phyloP scores from a whole-genome alignment of 2,888 invertebrate genomes.

The Cephus sareptanus region DNA sequence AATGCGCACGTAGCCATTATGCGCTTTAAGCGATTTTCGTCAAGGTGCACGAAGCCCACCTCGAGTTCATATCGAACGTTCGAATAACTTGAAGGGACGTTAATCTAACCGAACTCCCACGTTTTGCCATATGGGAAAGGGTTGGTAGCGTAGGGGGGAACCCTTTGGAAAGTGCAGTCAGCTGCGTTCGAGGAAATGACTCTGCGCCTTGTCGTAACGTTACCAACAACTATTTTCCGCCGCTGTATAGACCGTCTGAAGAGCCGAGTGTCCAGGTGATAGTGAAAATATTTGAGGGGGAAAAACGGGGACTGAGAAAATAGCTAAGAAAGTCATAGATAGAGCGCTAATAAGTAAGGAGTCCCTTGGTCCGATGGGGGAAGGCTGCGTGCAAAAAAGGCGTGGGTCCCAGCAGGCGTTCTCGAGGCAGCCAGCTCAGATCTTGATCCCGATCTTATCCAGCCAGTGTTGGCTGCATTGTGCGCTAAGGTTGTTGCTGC shows the following conservation, averaged over 20 bases:
- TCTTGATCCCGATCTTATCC: slow-evolving; percentile 57
- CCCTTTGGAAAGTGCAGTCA: neutral
- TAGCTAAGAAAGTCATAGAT: neutral
- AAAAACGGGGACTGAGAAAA: neutral
- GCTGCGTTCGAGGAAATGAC: neutral
- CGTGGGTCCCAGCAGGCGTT: slow-evolving; percentile 58
- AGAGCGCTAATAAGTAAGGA: neutral
- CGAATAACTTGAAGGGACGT: neutral
- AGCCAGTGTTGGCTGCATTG: slow-evolving; percentile 54
- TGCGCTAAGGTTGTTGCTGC: slow-evolving; percentile 42
- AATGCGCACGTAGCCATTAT: neutral
- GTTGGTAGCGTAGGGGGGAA: neutral
- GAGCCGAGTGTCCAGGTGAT: neutral
- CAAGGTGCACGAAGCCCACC: neutral
- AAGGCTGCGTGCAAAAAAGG: slow-evolving; percentile 54
- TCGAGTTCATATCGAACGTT: neutral
- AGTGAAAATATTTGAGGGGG: neutral
- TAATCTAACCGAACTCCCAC: neutral
- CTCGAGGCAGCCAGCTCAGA: slow-evolving; percentile 49
- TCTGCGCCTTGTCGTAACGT: neutral
- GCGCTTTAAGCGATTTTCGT: neutral
- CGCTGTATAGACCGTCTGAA: neutral
- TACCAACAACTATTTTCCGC: neutral
- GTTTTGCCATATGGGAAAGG: neutral
- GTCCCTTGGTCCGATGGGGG: slow-evolving; percentile 2